Evolutionary conservation across 2,888 invertebrate species (phyloP), one percentile per base, ranked within the genome.

Genomic region (Eupithecia dodoneata): DNA sequence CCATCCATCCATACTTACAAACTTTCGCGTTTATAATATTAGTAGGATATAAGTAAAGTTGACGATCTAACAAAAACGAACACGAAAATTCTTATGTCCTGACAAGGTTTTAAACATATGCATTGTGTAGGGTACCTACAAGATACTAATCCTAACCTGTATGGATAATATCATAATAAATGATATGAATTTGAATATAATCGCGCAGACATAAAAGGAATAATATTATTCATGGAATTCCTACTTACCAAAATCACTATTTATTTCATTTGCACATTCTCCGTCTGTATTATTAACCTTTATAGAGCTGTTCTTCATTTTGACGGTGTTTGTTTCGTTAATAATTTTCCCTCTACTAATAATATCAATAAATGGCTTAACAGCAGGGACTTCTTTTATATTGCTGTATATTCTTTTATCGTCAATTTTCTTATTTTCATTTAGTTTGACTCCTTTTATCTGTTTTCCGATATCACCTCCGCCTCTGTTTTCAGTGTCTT

Each of bases 401-500:
- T 12, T 63, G 30, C 10, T 12, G 15, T 45, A 10, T n/a, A 18
- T n/a, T 69, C n/a, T 41, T 69, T 44, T 69, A 15, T 44, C 44
- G 45, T 69, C 67, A n/a, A 41, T n/a, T n/a, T n/a, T 69, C 10
- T 69, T 69, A 10, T 44, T 45, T 44, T 69, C 67, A 45, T 10
- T 69, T 18, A 7, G 42, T n/a, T 42, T 67, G 42, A 7, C 44
- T 13, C 9, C 42, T 67, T 67, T 41, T 5, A 15, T 42, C 7
- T 42, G 6, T 42, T 44, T 44, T n/a, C 44, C 44, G 10, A 69
- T 18, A 69, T 69, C 67, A 44, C 67, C 67, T 18, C n/a, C 67
- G 15, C 67, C 67, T 45, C 67, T 69, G 44, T 69, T 44, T 69
- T 45, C 41, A 2, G 15, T 9, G 15, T 9, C 10, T 44, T 45